Conservation (phyloP, 2,113 vertebrate genomes). For the Cottus gobio region DNA sequence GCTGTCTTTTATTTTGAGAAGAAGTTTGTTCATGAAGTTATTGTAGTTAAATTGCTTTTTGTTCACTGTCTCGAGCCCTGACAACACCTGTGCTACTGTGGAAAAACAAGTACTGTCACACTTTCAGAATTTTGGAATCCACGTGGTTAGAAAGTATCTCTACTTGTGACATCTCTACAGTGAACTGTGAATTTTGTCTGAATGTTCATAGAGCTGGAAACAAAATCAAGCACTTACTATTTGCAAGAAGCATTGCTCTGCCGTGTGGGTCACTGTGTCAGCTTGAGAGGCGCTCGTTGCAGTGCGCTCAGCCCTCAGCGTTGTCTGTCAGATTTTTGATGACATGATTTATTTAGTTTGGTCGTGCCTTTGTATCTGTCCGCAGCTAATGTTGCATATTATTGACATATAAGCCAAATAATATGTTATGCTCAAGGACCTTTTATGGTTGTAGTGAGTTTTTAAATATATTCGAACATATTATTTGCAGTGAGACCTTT, state of each 20-base stretch:
- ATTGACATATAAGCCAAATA: too few relatives aligned
- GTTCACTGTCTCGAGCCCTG: not conserved
- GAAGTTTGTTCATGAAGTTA: not conserved
- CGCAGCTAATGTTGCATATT: not conserved
- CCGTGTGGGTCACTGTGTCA: not conserved
- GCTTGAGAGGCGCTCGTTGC: not conserved
- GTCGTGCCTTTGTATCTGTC: not conserved
- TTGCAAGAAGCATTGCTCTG: not conserved
- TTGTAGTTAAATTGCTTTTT: not conserved
- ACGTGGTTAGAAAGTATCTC: too few relatives aligned
- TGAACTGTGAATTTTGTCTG: not conserved
- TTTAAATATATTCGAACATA: too few relatives aligned
- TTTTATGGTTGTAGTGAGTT: too few relatives aligned
- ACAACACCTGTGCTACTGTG: not conserved
- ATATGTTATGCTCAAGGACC: too few relatives aligned
- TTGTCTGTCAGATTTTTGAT: not conserved
- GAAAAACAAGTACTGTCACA: too few relatives aligned
- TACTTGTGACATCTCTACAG: not conserved
- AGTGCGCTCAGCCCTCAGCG: not conserved
- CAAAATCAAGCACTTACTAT: not conserved
- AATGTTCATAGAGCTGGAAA: not conserved
- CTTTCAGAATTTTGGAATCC: not conserved
- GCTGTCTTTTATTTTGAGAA: not conserved
- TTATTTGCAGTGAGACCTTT: too few relatives aligned
- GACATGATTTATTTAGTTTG: not conserved